Base-by-base conservation (phyloP, 1,140 invertebrate genomes). In the Conopomorpha cramerella region DNA sequence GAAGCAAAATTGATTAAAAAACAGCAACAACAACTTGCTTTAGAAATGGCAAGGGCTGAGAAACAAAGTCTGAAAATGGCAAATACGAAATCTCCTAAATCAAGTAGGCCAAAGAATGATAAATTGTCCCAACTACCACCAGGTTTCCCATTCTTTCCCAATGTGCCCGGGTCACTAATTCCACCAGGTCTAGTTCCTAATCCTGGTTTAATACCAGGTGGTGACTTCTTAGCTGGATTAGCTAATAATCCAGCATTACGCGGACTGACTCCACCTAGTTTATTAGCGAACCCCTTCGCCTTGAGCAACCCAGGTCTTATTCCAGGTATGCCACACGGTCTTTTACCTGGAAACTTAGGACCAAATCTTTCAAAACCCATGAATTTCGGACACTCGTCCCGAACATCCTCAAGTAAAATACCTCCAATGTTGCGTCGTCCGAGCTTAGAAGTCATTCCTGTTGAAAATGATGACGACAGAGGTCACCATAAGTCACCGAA, bases 91-190 rank as follows among this genome's bases (percentile, higher is more conserved):
- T 36, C 56, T 36, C 41, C 53, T 14, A 74, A 73, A 56, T 47
- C 76, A 28, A 55, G 78, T 47, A 81, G 82, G 46, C 83, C 84
- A 44, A 87, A 86, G 66, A 86, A 85, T 41, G 85, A 86, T 80
- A 64, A 83, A 71, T 61, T 81, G 37, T 61, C 73, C 33, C 71
- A 71, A 26, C 51, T 79, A 40, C 70, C 61, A 23, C 60, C 73
- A 25, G 68, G 79, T 41, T 82, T 84, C 46, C 71, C 78, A 25
- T 67, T 64, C 38, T 76, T 81, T 39, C 76, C 79, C n/a, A 53
- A 79, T 2, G 60, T 79, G 36, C 80, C 82, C 16, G 67, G 72
- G 1, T n/a, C n/a, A n/a, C n/a, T n/a, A n/a, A n/a, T n/a, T n/a
- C n/a, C n/a, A n/a, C 44, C 64, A 45, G 72, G 68, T 2, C 43